Evolutionary conservation across 2,797 vertebrate species (phyloP), one percentile per base, ranked within the genome.

Genomic region (Falco novaeseelandiae): DNA sequence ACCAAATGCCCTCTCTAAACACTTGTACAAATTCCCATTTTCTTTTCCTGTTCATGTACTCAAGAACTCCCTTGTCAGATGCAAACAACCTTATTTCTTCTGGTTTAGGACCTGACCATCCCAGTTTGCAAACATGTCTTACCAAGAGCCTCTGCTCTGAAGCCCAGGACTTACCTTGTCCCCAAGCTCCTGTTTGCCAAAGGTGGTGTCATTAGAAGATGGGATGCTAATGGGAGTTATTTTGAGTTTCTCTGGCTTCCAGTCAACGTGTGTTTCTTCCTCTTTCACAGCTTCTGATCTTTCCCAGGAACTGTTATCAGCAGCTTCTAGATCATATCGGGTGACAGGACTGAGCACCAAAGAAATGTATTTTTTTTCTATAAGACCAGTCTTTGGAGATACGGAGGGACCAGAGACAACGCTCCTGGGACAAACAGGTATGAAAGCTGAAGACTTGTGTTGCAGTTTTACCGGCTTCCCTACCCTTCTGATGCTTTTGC

Each of bases 361-460:
- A 59, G 98, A 98, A 93, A 98, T 92, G 0, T 99, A 99, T 86
- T 97, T 98, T 26, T 99, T 99, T 97, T 98, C 98, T 90, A 98
- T 99, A 95, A 98, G 96, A 85, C 98, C 99, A 2, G 66, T 98
- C 66, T 99, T 99, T 91, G 99, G 99, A 86, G 98, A 98, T 17
- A 97, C 82, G 1, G 97, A 99, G 65, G 99, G 99, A 29, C 98
- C 98, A 0, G 96, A 98, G 61, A 98, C 97, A 77, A 98, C 96
- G 0, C 81, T 99, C 51, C 98, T 97, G 65, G 98, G 98, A 72
- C 97, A 96, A 80, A 98, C 99, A 96, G 92, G 99, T 99, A 95
- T 97, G 98, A 32, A 54, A 29, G 23, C 8, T 76, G 57, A 25
- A 49, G 26, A 8, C 5, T 27, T 34, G 2, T 19, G 8, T 46